Conservation (phyloP, 2,113 vertebrate genomes). For the Colinus virginianus region DNA sequence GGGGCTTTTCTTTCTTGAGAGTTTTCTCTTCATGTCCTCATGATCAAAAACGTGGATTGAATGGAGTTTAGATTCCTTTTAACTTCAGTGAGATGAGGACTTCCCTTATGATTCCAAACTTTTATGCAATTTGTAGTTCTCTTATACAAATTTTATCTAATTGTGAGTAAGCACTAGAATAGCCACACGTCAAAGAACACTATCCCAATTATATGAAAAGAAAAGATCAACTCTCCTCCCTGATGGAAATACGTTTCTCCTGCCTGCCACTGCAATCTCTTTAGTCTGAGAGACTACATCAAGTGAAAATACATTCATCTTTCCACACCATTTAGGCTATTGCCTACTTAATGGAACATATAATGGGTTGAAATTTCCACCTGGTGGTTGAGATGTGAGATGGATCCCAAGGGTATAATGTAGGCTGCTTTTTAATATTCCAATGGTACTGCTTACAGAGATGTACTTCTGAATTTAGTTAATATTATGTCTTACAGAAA, state of each 20-base stretch:
- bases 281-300: conserved; percentile 2
- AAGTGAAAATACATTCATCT: conserved; percentile 59
- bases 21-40: neutral
- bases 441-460: conserved; percentile 30
- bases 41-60: neutral
- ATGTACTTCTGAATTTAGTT: conserved; percentile 58
- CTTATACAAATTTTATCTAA: neutral
- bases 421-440: conserved; percentile 71
- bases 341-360: conserved; percentile 83
- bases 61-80: neutral
- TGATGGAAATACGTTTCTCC: neutral
- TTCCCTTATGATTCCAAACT: neutral
- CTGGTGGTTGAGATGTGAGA: conserved; percentile 75
- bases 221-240: neutral
- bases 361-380: conserved; percentile 83
- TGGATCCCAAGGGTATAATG: conserved; percentile 66
- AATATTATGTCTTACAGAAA: conserved; percentile 51
- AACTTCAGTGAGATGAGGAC: neutral
- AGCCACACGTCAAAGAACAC: neutral
- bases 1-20: neutral
- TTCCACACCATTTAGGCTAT: conserved; percentile 74
- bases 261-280: neutral
- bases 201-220: neutral
- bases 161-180: neutral
- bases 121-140: neutral